Base-by-base conservation (phyloP, 2,113 vertebrate genomes). In the Leptodactylus fuscus region DNA sequence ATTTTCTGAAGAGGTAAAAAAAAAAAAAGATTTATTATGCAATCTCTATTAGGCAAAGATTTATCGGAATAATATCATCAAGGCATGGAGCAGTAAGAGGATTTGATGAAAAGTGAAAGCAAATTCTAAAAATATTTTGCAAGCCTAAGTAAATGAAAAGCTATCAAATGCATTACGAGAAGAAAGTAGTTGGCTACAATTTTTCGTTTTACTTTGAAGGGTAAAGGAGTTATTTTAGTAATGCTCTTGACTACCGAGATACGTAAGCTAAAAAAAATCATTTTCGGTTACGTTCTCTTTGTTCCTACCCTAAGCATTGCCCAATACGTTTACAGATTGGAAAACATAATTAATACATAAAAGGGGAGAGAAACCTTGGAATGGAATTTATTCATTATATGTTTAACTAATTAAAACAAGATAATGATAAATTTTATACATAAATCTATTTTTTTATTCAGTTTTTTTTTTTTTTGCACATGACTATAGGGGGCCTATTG, bases 71-170 rank as follows among this genome's bases (percentile, higher is more conserved):
- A n/a, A 34, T 71, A 73, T 73, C 69, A 11, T 38, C n/a, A 29
- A 73, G 22, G 22, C 69, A 44, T 24, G 20, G 67, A 70, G 12
- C 69, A 44, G 36, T 44, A 41, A 73, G 20, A 73, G 13, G 8
- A n/a, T 44, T 73, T 73, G 36, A 73, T 24, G n/a, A 16, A 44
- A 24, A 41, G 36, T 38, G n/a, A 73, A 38, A 73, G 36, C 38
- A 12, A 73, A 73, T 41, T 73, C 38, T 41, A 73, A 73, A 73
- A 73, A 73, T 44, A 73, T 73, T 44, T 44, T 44, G 20, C 8
- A 44, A 41, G 22, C 38, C 7, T n/a, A 73, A 44, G 36, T 73
- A 73, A 44, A 41, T 73, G 36, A 24, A 73, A 73, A 73, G 20
- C 69, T 22, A 73, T 73, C 34, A 24, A n/a, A 44, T 73, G 38